These are phyloP conservation scores for Pentalonia nigronervosa DNA, from an alignment of 1,140 invertebrate species.

Conservation along the genomic window DNA sequence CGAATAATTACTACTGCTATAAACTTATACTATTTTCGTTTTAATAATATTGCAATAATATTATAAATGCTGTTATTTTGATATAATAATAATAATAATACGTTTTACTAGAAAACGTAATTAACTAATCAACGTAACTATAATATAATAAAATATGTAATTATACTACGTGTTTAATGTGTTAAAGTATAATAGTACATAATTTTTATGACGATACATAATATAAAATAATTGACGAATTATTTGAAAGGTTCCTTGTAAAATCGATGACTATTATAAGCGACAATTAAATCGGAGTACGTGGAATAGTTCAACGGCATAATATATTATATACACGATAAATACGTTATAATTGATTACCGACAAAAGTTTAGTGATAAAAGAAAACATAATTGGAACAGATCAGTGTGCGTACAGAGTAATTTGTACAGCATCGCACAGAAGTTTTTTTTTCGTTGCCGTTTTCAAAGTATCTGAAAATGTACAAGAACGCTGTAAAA, in stretches of 20 bases:
- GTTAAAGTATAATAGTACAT: not conserved
- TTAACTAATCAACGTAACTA: not conserved
- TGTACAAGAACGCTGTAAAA: not conserved
- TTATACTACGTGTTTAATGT: not conserved
- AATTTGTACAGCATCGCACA: not conserved
- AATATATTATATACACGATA: not conserved
- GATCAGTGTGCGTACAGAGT: not conserved
- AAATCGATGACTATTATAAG: not conserved
- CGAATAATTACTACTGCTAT: not conserved
- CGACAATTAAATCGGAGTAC: not conserved
- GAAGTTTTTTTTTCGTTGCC: not conserved
- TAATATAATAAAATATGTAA: not conserved
- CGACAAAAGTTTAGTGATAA: not conserved
- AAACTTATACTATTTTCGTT: not conserved
- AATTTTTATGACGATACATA: not conserved
- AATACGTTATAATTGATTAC: conserved; percentile 11
- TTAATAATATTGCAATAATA: not conserved
- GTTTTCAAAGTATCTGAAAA: not conserved
- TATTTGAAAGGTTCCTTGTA: not conserved
- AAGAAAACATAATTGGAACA: not conserved
- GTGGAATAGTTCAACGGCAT: not conserved
- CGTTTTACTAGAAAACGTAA: not conserved
- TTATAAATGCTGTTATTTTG: not conserved
- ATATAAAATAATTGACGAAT: not conserved
- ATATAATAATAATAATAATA: not conserved